phyloP scores from a whole-genome alignment of 2,888 invertebrate genomes.

The Exephanes ischioxanthus region DNA sequence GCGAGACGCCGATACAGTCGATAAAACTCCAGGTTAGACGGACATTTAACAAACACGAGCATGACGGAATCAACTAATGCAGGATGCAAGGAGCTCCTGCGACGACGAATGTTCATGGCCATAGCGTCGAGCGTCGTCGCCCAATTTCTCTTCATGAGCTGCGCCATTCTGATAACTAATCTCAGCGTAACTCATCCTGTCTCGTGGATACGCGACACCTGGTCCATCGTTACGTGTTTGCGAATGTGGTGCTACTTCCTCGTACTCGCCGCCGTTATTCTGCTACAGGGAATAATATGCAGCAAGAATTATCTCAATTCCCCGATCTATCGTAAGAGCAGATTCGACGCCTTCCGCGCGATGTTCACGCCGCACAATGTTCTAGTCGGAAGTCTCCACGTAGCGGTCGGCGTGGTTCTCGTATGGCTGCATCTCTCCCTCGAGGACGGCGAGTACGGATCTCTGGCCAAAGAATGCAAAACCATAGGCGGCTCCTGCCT shows the following conservation, averaged over 20 bases:
- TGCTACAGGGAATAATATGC: constrained; percentile 90
- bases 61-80: constrained; percentile 68
- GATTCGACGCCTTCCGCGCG: constrained; percentile 89
- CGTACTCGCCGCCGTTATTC: constrained; percentile 88
- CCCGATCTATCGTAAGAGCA: constrained; percentile 88
- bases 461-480: constrained; percentile 85
- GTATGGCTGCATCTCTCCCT: constrained; percentile 90
- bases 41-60: not conserved
- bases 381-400: constrained; percentile 87
- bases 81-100: constrained; percentile 87
- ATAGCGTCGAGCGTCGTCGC: constrained; percentile 87
- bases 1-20: not conserved
- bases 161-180: constrained; percentile 86
- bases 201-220: constrained; percentile 88
- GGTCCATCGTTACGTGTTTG: constrained; percentile 87
- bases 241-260: constrained; percentile 89
- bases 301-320: constrained; percentile 89
- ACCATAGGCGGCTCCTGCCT: constrained; percentile 86
- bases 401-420: constrained; percentile 89
- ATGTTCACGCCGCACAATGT: constrained; percentile 88
- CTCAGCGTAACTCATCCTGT: constrained; percentile 88
- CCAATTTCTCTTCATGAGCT: constrained; percentile 80
- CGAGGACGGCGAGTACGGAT: constrained; percentile 87
- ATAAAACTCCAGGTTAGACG: not conserved
- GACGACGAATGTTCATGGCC: constrained; percentile 87